Base-by-base conservation (phyloP, 2,888 invertebrate genomes). In the Orthosia gothica region DNA sequence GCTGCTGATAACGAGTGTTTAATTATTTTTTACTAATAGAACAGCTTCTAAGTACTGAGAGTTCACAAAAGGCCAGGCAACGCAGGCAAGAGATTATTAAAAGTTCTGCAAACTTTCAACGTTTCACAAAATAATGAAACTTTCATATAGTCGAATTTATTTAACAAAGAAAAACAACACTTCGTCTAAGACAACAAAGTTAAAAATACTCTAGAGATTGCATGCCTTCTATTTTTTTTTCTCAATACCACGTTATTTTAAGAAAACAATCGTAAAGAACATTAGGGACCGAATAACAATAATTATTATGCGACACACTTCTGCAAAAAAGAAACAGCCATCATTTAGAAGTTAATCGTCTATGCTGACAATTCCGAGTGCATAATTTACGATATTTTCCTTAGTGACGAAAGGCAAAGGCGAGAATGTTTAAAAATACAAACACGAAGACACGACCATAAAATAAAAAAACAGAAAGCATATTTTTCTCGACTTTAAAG, bases 381-480 rank as follows among this genome's bases (percentile, higher is more conserved):
- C 67, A 72, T 83, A 73, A 86, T 88, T 87, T 87, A 87, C 74
- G 88, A 86, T 74, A 79, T 71, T 77, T 79, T 82, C 71, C 69
- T 79, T 50, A 75, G 86, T 86, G 86, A 79, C 79, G 85, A 84
- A 84, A 87, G 74, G 69, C 55, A 76, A 79, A 72, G 75, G 68
- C 77, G 70, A 69, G 63, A 65, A 74, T 63, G 70, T 84, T 85
- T 85, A 82, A 88, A 87, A 88, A 87, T 87, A 87, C 40, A 57
- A 82, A 76, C 79, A 75, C 82, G 70, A 73, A 82, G 74, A 81
- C 74, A 76, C 78, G 71, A 67, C 80, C 78, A 79, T 82, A 79
- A 76, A 82, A 82, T 73, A 76, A 64, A 40, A 26, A 78, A 79
- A 76, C 49, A 26, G 50, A 20, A 73, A 68, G 74, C 76, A 75